These are phyloP conservation scores for Sabatieria punctata DNA, from an alignment of 2,888 invertebrate species.

Conservation along the genomic window DNA sequence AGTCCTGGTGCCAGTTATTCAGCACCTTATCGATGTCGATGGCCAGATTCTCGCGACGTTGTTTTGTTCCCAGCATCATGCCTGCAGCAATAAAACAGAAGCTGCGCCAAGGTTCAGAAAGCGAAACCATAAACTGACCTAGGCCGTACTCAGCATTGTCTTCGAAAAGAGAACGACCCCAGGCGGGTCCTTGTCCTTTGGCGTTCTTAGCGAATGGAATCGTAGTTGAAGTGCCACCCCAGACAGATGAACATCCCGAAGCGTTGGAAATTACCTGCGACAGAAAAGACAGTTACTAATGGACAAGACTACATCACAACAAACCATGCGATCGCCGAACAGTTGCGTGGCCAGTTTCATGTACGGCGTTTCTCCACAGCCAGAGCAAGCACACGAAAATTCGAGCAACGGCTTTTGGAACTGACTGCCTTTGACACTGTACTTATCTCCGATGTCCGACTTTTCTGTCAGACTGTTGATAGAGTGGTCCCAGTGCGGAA, in stretches of 20 bases:
- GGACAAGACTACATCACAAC: neutral
- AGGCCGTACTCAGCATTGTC: conserved; percentile 18
- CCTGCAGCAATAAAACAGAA: too few species aligned
- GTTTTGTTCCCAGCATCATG: conserved; percentile 16
- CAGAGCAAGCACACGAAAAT: neutral
- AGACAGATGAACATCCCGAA: neutral
- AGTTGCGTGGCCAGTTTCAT: neutral
- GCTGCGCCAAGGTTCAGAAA: too few species aligned
- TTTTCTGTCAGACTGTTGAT: neutral
- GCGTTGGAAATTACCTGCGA: neutral
- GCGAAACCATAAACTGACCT: conserved; percentile 4
- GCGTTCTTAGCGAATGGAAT: conserved; percentile 9
- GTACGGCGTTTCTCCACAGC: neutral
- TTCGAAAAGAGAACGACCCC: conserved; percentile 16
- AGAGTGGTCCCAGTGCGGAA: conserved; percentile 13
- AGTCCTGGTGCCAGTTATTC: too few species aligned
- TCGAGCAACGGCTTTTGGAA: neutral
- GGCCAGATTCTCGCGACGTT: conserved; percentile 12
- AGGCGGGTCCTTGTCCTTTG: conserved; percentile 14
- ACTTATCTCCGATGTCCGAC: neutral
- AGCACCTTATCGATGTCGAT: conserved; percentile 8
- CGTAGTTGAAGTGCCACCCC: neutral
- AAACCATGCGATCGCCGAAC: neutral
- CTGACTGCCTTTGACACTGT: neutral
- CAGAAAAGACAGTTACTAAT: neutral